A percentile compares a stretch with the other conserved stretches of the same genome.
phyloP scores from a whole-genome alignment of 2,797 vertebrate species.

The Tragelaphus eurycerus region DNA sequence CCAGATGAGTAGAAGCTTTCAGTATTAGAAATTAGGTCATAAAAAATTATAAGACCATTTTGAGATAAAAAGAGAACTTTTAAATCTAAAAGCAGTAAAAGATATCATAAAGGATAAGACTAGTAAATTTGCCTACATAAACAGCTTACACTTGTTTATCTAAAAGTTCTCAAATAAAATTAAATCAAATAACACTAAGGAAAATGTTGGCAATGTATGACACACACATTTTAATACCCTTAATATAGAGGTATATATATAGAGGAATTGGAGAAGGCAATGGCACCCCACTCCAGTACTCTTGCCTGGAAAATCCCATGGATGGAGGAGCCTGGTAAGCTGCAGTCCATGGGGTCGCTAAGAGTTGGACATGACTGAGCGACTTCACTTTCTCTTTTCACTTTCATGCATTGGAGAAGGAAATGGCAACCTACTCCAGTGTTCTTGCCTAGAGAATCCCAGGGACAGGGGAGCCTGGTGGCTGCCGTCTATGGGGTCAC shows the following conservation, averaged over 20 bases:
- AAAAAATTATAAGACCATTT: slow-evolving; percentile 17
- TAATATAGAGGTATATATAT: not conserved
- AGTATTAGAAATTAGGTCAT: not conserved
- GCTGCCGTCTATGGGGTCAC: too few species aligned
- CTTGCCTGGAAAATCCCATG: too few species aligned
- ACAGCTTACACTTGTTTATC: not conserved
- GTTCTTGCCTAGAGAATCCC: too few species aligned
- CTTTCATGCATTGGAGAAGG: too few species aligned
- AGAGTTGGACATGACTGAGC: too few species aligned
- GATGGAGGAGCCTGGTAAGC: too few species aligned
- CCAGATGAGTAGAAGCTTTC: not conserved
- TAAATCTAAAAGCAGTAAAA: not conserved
- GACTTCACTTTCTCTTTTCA: too few species aligned
- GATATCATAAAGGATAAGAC: not conserved
- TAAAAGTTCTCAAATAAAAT: not conserved
- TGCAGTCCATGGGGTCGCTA: too few species aligned
- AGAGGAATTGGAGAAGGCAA: not conserved
- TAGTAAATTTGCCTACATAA: not conserved
- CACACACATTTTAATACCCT: not conserved
- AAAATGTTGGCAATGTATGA: not conserved
- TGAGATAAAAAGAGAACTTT: not conserved
- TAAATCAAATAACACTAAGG: not conserved
- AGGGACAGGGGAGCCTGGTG: too few species aligned
- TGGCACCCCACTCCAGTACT: too few species aligned
- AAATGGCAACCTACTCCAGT: too few species aligned